phyloP scores from a whole-genome alignment of 2,797 vertebrate genomes.

The Gephyroberyx darwinii region DNA sequence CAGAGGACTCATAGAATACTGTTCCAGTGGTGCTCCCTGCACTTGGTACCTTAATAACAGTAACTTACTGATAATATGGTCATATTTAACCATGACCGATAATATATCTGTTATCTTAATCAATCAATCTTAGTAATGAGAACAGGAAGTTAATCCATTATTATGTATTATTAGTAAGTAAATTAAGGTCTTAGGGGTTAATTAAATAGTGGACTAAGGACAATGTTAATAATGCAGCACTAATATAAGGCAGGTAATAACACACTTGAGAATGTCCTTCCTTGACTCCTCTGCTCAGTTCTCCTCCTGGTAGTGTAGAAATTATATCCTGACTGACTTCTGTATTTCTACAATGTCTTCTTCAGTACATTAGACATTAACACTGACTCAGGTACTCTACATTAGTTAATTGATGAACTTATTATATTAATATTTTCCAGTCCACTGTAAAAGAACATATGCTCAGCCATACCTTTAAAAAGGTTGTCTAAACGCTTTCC shows the following conservation, averaged over 20 bases:
- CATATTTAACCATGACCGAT: constrained; percentile 79
- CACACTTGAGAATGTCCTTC: constrained; percentile 67
- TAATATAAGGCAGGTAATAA: constrained; percentile 78
- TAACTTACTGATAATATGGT: constrained; percentile 69
- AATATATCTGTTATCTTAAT: constrained; percentile 78
- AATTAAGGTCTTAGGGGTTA: constrained; percentile 84
- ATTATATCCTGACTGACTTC: constrained; percentile 25
- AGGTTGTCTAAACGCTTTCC: too few species aligned
- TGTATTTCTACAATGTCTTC: constrained; percentile 14
- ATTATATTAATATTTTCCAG: too few species aligned
- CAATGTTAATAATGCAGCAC: constrained; percentile 82
- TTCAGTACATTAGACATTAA: constrained; percentile 12
- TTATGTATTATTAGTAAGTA: constrained; percentile 79
- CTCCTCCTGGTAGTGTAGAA: constrained; percentile 15
- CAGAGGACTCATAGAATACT: constrained; percentile 6
- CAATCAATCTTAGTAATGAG: constrained; percentile 80
- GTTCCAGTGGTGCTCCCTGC: constrained; percentile 37
- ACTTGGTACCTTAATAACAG: constrained; percentile 55
- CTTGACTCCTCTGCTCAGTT: constrained; percentile 51
- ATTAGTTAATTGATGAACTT: not conserved
- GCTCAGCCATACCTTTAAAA: too few species aligned
- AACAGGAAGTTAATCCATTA: constrained; percentile 82
- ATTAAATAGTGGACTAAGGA: constrained; percentile 80
- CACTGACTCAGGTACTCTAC: constrained; percentile 14
- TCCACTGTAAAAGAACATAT: too few species aligned